Conservation (phyloP, 2,888 invertebrate genomes). For the Euclidia mi region DNA sequence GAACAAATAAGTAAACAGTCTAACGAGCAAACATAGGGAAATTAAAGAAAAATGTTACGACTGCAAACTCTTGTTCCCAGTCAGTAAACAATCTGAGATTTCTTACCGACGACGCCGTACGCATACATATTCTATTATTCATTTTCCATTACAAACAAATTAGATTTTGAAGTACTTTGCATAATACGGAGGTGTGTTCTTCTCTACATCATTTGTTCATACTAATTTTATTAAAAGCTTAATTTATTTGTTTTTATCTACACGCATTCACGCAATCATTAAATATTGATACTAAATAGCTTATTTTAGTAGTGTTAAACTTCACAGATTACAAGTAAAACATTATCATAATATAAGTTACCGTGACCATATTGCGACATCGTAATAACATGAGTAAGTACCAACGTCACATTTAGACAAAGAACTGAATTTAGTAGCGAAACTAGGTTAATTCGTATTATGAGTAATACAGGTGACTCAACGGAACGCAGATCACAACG, state of each 20-base stretch:
- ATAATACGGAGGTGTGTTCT: constrained; percentile 5
- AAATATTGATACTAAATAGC: constrained; percentile 7
- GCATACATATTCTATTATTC: constrained; percentile 14
- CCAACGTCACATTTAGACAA: neutral
- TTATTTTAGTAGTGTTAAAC: constrained; percentile 1
- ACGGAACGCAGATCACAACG: too few species aligned
- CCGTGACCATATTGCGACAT: neutral
- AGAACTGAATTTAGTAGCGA: neutral
- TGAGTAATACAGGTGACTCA: constrained; percentile 18
- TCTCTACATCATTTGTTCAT: neutral
- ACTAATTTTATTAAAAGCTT: constrained; percentile 7
- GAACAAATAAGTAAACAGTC: constrained; percentile 45
- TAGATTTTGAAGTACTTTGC: constrained; percentile 13
- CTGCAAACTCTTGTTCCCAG: constrained; percentile 32
- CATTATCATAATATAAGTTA: constrained; percentile 3
- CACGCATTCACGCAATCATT: neutral
- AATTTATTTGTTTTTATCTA: constrained; percentile 10
- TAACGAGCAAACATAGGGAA: constrained; percentile 36
- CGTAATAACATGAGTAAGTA: neutral
- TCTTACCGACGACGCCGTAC: neutral
- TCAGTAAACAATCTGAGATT: constrained; percentile 22
- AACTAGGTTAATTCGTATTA: neutral
- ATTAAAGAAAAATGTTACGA: constrained; percentile 51
- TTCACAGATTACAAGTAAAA: neutral
- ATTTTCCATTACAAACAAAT: constrained; percentile 19